Conservation (phyloP, 1,140 invertebrate genomes). For the Tetramorium simillimum region DNA sequence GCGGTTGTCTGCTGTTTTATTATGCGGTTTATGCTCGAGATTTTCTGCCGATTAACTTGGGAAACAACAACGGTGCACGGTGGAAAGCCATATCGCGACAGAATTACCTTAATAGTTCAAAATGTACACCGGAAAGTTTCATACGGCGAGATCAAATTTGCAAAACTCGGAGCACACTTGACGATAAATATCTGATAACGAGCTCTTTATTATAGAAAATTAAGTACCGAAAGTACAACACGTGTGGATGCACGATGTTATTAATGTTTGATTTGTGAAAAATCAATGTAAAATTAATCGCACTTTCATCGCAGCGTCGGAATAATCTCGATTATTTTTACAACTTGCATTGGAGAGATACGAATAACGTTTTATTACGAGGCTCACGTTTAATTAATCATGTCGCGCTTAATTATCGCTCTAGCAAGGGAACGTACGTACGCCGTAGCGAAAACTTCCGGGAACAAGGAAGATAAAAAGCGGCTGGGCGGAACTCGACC, state of each 20-base stretch:
- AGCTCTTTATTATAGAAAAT: background rate
- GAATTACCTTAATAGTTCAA: background rate
- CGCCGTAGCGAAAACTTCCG: slow-evolving; percentile 43
- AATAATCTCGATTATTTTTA: background rate
- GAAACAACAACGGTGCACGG: background rate
- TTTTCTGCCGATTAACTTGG: slow-evolving; percentile 57
- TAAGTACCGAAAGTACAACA: background rate
- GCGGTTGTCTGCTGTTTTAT: slow-evolving; percentile 54
- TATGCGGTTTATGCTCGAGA: slow-evolving; percentile 54
- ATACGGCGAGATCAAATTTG: background rate
- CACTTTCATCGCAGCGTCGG: background rate
- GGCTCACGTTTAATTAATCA: background rate
- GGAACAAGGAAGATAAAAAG: slow-evolving; percentile 46
- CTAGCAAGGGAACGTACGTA: background rate
- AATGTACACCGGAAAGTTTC: background rate
- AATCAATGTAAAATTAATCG: background rate
- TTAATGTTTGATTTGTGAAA: background rate
- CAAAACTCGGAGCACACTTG: too few species aligned
- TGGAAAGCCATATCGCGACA: background rate
- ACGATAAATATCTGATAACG: background rate
- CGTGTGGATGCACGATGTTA: background rate
- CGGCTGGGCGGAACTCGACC: slow-evolving; percentile 19
- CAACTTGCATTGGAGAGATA: slow-evolving; percentile 8
- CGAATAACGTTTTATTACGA: background rate
- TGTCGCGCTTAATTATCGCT: slow-evolving; percentile 45